A percentile compares a stretch with the other conserved stretches of the same genome.
Conservation (phyloP, 2,113 vertebrate species). For the Eupsittula cactorum region DNA sequence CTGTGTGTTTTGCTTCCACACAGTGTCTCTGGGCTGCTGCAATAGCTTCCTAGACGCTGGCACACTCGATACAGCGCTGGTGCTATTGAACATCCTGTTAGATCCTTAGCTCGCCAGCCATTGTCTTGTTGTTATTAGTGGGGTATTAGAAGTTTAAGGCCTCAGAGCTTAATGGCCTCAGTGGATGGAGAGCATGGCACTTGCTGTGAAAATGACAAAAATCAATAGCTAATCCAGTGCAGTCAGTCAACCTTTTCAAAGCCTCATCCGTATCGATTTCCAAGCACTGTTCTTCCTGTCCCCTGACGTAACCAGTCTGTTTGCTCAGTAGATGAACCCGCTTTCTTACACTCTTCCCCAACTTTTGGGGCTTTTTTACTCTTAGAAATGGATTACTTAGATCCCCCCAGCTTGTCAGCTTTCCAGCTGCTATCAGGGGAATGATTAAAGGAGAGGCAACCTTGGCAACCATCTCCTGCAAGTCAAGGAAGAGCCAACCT, state of each 20-base stretch:
- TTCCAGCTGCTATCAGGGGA: background rate
- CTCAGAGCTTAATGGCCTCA: slow-evolving; percentile 66
- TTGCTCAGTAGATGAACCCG: slow-evolving; percentile 57
- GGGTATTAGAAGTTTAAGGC: slow-evolving; percentile 70
- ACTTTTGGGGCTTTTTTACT: slow-evolving; percentile 7
- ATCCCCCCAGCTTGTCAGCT: slow-evolving; percentile 46
- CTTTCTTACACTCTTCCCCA: background rate
- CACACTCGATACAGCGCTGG: background rate
- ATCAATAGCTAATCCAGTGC: slow-evolving; percentile 81
- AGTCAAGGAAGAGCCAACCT: slow-evolving; percentile 34
- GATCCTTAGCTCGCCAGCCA: background rate
- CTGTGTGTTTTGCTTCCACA: background rate
- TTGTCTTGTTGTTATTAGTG: slow-evolving; percentile 66
- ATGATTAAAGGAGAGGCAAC: slow-evolving; percentile 42
- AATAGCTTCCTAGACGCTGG: background rate
- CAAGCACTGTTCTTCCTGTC: slow-evolving; percentile 69
- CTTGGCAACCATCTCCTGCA: slow-evolving; percentile 5
- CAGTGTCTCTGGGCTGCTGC: background rate
- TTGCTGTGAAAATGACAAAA: slow-evolving; percentile 76
- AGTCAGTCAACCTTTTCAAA: slow-evolving; percentile 81
- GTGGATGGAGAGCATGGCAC: slow-evolving; percentile 59
- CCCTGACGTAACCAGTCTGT: slow-evolving; percentile 73
- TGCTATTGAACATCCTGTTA: slow-evolving; percentile 9
- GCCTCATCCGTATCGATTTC: slow-evolving; percentile 78
- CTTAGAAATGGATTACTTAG: slow-evolving; percentile 63